Base-by-base conservation (phyloP, 2,888 invertebrate species). In the Horisme vitalbata region DNA sequence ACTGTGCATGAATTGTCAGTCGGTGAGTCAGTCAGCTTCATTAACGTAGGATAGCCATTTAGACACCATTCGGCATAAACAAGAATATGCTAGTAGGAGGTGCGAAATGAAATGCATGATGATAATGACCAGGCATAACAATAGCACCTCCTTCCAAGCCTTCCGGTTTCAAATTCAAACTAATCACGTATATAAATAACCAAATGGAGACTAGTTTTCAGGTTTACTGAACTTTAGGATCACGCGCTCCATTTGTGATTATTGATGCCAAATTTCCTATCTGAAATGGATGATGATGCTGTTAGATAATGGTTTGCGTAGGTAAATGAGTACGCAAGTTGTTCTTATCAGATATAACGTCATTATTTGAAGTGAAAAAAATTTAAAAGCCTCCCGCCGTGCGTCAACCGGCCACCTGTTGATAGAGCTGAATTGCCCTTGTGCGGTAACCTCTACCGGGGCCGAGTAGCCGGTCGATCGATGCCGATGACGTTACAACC, bases 401-500 rank as follows among this genome's bases (percentile, higher is more conserved):
- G 84, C 84, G 84, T 85, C 83, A 83, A 65, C 52, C 65, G 65
- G 59, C 68, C 79, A 87, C 87, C 85, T 87, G 87, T 88, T 85
- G 86, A 71, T 68, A 68, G 69, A 63, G 54, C 71, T 67, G 63
- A 60, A 57, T 57, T 77, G 85, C 71, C 88, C 86, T 88, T 87
- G 86, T 75, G 75, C 61, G 78, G 66, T 76, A 82, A 80, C 86
- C 84, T 78, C 71, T 67, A 54, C 69, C 68, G 61, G 24, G 63
- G 75, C 71, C 71, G 68, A 60, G 61, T 48, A 49, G 58, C 49
- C 45, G 63, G 53, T 18, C 73, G 76, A 73, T 89, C 88, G 82
- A 87, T 85, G 72, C 61, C 67, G 67, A 80, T 89, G 88, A 89
- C 88, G 88, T 88, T n/a, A 83, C 76, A 77, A 63, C 85, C 85